Evolutionary conservation across 2,888 invertebrate species (phyloP).

Genomic region (Pyrocoelia pectoralis): DNA sequence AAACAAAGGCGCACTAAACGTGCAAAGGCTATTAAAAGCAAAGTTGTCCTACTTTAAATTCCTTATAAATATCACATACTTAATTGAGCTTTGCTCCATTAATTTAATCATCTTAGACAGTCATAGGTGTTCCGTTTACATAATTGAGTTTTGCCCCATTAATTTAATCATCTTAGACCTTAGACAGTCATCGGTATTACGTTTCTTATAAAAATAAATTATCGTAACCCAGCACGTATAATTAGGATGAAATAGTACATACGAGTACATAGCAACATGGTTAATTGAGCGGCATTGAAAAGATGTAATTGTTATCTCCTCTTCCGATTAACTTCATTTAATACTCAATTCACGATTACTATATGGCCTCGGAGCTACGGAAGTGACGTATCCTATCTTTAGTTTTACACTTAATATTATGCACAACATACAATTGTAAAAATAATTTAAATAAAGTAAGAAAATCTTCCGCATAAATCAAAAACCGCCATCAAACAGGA

Average conservation of each 20-base stretch:
- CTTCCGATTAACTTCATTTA: conserved; percentile 31
- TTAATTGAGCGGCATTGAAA: conserved; percentile 28
- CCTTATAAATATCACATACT: too few relatives aligned
- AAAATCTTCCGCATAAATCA: not conserved
- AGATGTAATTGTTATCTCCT: conserved; percentile 3
- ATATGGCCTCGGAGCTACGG: conserved; percentile 54
- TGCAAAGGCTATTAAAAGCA: too few relatives aligned
- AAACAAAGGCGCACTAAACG: too few relatives aligned
- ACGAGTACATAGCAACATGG: conserved; percentile 32
- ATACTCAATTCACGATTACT: conserved; percentile 26
- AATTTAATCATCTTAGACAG: too few relatives aligned
- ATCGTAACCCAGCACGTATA: conserved; percentile 14
- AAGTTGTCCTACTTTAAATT: too few relatives aligned
- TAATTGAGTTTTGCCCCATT: too few relatives aligned
- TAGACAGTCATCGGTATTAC: too few relatives aligned
- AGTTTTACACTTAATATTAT: conserved; percentile 11
- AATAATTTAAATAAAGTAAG: not conserved
- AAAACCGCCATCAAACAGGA: not conserved
- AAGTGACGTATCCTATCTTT: conserved; percentile 52
- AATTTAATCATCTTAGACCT: too few relatives aligned
- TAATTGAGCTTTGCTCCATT: too few relatives aligned
- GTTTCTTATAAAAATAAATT: not conserved
- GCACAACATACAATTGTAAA: not conserved
- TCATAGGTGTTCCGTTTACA: too few relatives aligned
- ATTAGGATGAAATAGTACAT: conserved; percentile 32